Percentiles rank a stretch among this genome's conserved stretches.
Evolutionary conservation across 2,113 vertebrate species (phyloP).

Genomic region (Neotragus pygmaeus): DNA sequence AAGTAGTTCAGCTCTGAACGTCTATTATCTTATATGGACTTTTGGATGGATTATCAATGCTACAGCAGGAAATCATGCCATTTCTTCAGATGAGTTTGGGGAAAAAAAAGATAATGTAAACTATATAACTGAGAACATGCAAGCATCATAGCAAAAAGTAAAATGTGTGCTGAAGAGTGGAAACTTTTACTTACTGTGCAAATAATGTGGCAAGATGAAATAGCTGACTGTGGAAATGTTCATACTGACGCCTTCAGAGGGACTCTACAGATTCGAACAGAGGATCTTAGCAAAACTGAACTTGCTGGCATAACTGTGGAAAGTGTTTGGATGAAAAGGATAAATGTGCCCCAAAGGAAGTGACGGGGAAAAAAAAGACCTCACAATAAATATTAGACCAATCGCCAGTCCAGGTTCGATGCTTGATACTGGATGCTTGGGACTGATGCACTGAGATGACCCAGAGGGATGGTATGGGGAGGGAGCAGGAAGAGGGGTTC

Average conservation of each 20-base stretch:
- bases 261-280: not conserved
- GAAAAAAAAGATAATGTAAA: not conserved
- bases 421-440: too few species aligned
- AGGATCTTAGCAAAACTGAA: not conserved
- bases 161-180: not conserved
- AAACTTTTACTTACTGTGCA: not conserved
- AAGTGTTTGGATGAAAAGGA: not conserved
- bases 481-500: too few species aligned
- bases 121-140: not conserved
- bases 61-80: not conserved
- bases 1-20: not conserved
- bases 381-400: not conserved
- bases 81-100: not conserved
- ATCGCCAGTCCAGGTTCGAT: too few species aligned
- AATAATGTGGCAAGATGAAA: not conserved
- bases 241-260: not conserved
- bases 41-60: not conserved
- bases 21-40: not conserved
- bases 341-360: not conserved
- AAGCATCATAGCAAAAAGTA: not conserved
- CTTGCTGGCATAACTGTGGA: not conserved
- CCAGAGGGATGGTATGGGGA: too few species aligned
- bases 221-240: not conserved
- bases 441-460: too few species aligned
- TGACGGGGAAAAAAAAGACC: not conserved